Conservation (phyloP, 1,140 invertebrate species). For the Laodelphax striatellus region DNA sequence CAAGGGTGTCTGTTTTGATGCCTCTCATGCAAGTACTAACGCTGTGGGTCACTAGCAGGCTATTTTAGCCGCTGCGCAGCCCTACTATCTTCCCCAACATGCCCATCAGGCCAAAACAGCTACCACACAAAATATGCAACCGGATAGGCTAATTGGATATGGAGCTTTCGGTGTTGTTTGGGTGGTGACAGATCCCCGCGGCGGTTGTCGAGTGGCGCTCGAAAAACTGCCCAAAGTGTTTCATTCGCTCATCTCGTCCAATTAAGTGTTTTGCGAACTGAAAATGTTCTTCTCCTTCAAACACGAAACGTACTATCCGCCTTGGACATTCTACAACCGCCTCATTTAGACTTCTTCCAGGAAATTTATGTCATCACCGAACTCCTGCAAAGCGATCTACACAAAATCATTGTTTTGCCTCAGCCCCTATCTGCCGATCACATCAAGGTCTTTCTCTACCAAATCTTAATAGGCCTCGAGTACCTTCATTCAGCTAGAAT, state of each 20-base stretch:
- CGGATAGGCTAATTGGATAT: constrained; percentile 97
- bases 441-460: constrained; percentile 99
- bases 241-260: constrained; percentile 96
- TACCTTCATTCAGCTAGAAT: constrained; percentile 97
- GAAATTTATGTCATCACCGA: constrained; percentile 99
- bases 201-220: constrained; percentile 91
- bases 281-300: constrained; percentile 99
- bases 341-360: constrained; percentile 95
- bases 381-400: constrained; percentile 96
- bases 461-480: constrained; percentile 96
- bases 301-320: constrained; percentile 97
- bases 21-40: constrained; percentile 39
- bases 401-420: constrained; percentile 99
- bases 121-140: constrained; percentile 64
- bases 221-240: constrained; percentile 99
- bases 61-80: constrained; percentile 48
- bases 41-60: constrained; percentile 52
- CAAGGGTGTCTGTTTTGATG: constrained; percentile 64
- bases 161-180: constrained; percentile 99
- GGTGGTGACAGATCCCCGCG: constrained; percentile 98
- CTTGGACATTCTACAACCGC: constrained; percentile 90
- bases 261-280: constrained; percentile 95
- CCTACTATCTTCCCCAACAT: constrained; percentile 38
- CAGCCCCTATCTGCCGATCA: constrained; percentile 97
- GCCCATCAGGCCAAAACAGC: constrained; percentile 38